These are phyloP conservation scores for Acridotheres tristis DNA, from an alignment of 2,797 vertebrate species.

Conservation along the genomic window DNA sequence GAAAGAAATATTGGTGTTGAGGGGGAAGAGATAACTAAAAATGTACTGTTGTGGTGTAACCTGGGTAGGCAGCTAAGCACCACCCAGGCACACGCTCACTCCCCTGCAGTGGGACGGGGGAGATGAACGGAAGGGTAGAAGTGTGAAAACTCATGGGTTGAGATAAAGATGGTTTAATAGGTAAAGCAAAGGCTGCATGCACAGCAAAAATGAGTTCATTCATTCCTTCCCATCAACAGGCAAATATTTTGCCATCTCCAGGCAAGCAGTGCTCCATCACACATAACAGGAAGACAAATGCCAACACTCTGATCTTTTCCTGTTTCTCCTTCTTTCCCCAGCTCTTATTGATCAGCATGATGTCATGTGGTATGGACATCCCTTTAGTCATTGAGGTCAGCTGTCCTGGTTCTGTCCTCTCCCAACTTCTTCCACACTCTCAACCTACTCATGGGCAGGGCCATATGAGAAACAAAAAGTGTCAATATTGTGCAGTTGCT, in stretches of 20 bases:
- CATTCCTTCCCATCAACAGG: not conserved
- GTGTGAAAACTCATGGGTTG: not conserved
- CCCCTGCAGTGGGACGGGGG: not conserved
- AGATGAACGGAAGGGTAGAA: not conserved
- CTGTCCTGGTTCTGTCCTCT: not conserved
- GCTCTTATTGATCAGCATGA: not conserved
- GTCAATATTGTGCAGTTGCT: not conserved
- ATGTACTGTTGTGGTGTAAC: slow-evolving; percentile 19
- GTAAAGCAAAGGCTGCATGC: not conserved
- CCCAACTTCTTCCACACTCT: not conserved
- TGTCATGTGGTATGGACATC: too few species aligned
- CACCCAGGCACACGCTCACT: not conserved
- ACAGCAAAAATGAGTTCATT: not conserved
- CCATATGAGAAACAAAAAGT: not conserved
- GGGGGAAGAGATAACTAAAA: slow-evolving; percentile 28
- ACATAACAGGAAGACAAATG: rapidly evolving
- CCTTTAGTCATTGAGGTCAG: not conserved
- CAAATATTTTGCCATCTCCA: not conserved
- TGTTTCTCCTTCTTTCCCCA: not conserved
- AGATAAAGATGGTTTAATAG: not conserved
- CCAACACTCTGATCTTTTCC: not conserved
- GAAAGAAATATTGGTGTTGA: slow-evolving; percentile 52
- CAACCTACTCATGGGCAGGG: not conserved
- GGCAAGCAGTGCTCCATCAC: not conserved
- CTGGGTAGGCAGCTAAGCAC: not conserved